Conservation (phyloP, 2,113 vertebrate genomes). For the Microcebus tavaratra region DNA sequence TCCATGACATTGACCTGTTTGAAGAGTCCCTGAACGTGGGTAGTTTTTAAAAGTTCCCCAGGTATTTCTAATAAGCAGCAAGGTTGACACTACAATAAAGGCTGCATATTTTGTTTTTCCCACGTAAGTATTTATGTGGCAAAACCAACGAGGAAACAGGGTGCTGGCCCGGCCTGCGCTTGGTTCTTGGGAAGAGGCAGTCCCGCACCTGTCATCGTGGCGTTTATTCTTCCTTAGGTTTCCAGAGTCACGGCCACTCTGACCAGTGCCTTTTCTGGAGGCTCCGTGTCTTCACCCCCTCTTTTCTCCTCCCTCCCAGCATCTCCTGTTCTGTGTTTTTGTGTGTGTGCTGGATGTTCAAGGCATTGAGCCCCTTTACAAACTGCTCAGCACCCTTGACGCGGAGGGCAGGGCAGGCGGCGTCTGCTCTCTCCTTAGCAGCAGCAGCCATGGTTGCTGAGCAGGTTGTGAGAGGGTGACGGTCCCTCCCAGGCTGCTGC, state of each 20-base stretch:
- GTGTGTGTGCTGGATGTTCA: neutral
- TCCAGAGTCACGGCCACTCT: neutral
- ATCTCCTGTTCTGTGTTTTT: neutral
- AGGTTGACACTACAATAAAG: neutral
- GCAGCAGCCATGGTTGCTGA: fast-evolving
- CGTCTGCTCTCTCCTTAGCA: neutral
- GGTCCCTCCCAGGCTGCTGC: neutral
- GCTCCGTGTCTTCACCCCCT: neutral
- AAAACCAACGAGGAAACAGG: neutral
- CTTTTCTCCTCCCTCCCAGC: neutral
- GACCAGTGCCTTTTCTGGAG: neutral
- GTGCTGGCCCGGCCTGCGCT: neutral
- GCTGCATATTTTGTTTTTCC: neutral
- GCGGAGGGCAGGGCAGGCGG: too few species aligned
- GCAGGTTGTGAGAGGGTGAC: neutral
- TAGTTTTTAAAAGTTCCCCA: neutral
- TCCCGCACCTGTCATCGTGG: neutral
- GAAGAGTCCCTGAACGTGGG: neutral
- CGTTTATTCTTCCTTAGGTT: neutral
- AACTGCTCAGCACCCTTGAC: neutral
- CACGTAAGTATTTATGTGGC: neutral
- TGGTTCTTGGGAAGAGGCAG: neutral
- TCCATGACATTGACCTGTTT: neutral
- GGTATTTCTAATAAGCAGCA: neutral
- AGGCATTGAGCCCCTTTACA: too few species aligned